Evolutionary conservation across 2,113 vertebrate genomes (phyloP).

Genomic region (Calyptomena viridis): DNA sequence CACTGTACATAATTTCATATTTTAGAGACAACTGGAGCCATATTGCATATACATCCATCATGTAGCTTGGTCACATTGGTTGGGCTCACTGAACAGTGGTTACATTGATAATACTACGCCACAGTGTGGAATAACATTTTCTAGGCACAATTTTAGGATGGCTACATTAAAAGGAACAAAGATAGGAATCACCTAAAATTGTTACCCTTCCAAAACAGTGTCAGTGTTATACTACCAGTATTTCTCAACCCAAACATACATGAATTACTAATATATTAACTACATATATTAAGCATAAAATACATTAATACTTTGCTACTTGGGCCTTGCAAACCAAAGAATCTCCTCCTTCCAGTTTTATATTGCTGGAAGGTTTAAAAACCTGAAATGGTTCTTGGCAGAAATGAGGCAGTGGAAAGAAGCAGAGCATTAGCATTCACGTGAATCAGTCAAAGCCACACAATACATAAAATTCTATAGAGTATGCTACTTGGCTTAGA

Average conservation of each 20-base stretch:
- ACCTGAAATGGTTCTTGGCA: conserved; percentile 11
- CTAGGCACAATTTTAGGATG: background rate
- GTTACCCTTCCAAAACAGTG: background rate
- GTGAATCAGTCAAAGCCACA: background rate
- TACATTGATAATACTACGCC: background rate
- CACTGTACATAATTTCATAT: background rate
- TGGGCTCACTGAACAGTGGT: background rate
- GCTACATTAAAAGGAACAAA: background rate
- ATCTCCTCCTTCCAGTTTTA: background rate
- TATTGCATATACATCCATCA: background rate
- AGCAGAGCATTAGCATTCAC: background rate
- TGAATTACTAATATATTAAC: background rate
- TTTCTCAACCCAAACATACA: background rate
- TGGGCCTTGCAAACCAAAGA: background rate
- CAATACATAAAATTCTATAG: background rate
- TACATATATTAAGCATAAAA: background rate
- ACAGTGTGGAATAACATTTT: background rate
- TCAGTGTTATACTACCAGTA: background rate
- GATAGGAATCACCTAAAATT: background rate
- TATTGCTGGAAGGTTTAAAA: background rate
- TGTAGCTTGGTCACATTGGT: background rate
- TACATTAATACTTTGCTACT: background rate
- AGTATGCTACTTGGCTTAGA: background rate
- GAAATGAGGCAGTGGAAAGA: conserved; percentile 15
- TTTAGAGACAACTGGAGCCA: background rate